Base-by-base conservation (phyloP, 2,113 vertebrate species). In the Myodes glareolus region DNA sequence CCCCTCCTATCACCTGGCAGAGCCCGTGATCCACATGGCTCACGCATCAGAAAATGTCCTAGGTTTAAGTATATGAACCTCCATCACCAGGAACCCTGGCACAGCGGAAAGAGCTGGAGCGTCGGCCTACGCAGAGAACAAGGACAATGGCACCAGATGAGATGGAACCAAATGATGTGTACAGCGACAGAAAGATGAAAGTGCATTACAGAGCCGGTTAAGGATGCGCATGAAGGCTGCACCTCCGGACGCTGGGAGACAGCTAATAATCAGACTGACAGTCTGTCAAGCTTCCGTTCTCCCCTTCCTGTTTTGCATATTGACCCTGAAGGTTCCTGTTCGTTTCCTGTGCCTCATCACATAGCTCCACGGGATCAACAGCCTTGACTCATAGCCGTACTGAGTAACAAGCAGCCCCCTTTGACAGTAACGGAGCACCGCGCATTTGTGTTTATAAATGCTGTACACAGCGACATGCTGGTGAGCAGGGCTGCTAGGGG, bases 311-410 rank as follows among this genome's bases (percentile, higher is more conserved):
- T 73, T 96, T 90, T 97, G 85, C 91, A 94, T 92, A 55, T 39
- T 80, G 85, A 95, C 94, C 92, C 88, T 90, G 94, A 96, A 67
- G 80, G 76, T 29, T 65, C 80, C 33, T 88, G 88, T 95, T 96
- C 70, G 72, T 75, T 84, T 90, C 90, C 91, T 96, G 45, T 61
- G 91, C 80, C 68, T 94, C 67, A 36, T n/a, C 88, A 77, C 42
- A 29, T 6, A 85, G 63, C n/a, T 88, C 73, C 75, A 13, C 10
- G 78, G 42, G 86, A 16, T 14, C 75, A 45, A 85, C 72, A 88
- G 63, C 85, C 92, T 39, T 52, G 89, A 93, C 50, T 88, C 86
- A 33, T 31, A 33, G 80, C 80, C 92, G 55, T 84, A 58, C 91
- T 96, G 42, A 68, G 73, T 73, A 88, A 92, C 0, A 1, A 92